Conservation (phyloP, 30 jellyfish, hydroid and myxozoan genomes). For the Aurelia aurita complex sp. Pacific region DNA sequence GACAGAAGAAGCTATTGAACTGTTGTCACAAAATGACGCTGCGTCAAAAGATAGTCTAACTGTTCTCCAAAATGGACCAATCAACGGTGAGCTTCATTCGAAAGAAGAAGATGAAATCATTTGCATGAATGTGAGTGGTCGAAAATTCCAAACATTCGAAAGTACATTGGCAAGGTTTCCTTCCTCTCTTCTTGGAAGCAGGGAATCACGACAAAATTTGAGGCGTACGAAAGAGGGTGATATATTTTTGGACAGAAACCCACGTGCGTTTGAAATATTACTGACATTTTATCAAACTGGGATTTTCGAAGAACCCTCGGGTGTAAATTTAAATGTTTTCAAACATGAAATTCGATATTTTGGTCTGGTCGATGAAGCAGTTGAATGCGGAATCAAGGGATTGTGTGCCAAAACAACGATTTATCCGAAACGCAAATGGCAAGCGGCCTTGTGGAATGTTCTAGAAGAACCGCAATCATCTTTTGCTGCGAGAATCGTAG, state of each 20-base stretch:
- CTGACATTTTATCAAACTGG: conserved; percentile 96
- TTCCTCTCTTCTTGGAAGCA: conserved; percentile 81
- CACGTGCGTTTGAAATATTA: conserved; percentile 68
- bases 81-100: background rate
- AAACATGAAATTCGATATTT: conserved; percentile 83
- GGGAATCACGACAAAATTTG: conserved; percentile 57
- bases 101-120: conserved; percentile 57
- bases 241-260: conserved; percentile 85
- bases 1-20: conserved; percentile 23
- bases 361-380: conserved; percentile 89
- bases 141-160: conserved; percentile 73
- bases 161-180: conserved; percentile 88
- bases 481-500: conserved; percentile 70
- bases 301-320: conserved; percentile 88
- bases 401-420: conserved; percentile 36
- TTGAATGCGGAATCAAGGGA: conserved; percentile 87
- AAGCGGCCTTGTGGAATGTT: conserved; percentile 76
- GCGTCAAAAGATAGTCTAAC: background rate
- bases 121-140: conserved; percentile 88
- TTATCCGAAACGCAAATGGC: conserved; percentile 76
- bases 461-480: conserved; percentile 96
- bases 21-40: background rate
- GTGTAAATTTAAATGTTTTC: conserved; percentile 76
- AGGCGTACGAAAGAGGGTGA: conserved; percentile 74
- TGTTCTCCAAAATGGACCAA: background rate